Conservation (phyloP, 2,113 vertebrate genomes). For the Eudyptes chrysolophus region DNA sequence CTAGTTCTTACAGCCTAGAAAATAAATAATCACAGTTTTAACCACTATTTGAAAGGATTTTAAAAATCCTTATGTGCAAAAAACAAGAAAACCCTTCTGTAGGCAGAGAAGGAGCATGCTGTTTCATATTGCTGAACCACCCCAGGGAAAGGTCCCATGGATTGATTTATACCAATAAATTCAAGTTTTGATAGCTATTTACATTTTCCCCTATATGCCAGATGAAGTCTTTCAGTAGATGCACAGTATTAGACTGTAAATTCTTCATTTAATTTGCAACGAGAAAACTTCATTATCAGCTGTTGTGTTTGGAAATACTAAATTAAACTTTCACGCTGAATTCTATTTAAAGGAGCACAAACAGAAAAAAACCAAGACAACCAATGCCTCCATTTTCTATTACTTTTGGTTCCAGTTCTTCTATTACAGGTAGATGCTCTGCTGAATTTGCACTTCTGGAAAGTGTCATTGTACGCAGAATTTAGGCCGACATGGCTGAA, state of each 20-base stretch:
- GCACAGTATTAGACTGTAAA: not conserved
- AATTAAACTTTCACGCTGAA: not conserved
- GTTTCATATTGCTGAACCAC: not conserved
- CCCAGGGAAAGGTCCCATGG: not conserved
- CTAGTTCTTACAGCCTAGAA: conserved; percentile 90
- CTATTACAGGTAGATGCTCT: not conserved
- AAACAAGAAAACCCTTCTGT: not conserved
- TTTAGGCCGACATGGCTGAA: not conserved
- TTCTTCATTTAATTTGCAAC: not conserved
- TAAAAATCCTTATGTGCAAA: not conserved
- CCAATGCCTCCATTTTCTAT: not conserved
- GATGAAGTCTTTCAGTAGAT: not conserved
- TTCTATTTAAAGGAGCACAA: not conserved
- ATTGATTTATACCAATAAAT: not conserved
- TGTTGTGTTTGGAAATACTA: not conserved
- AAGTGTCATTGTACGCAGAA: not conserved
- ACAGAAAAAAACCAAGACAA: not conserved
- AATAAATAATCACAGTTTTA: not conserved
- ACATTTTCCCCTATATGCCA: not conserved
- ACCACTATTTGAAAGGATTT: not conserved
- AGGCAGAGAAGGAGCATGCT: not conserved
- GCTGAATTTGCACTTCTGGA: not conserved
- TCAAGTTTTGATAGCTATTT: not conserved
- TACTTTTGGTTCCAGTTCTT: not conserved
- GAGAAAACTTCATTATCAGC: not conserved